Base-by-base conservation (phyloP, 2,113 vertebrate species). In the Thalassarche chlororhynchos region DNA sequence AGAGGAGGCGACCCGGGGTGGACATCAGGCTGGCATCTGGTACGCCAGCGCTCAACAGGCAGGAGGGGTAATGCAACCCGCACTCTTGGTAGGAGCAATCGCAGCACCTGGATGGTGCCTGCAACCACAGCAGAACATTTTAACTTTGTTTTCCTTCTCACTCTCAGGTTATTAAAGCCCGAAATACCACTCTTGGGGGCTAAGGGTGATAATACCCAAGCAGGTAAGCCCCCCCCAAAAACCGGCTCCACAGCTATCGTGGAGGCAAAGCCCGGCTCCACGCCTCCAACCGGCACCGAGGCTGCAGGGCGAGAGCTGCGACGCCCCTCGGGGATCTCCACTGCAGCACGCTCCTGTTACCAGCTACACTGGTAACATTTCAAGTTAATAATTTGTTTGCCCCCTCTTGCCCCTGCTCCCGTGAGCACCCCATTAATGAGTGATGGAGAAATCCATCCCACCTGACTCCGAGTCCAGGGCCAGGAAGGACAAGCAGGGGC, bases 11-110 rank as follows among this genome's bases (percentile, higher is more conserved):
- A 34, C 14, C 14, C 0, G 0, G 9, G 12, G 25, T 18, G 31
- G 32, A 20, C 26, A n/a, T 40, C 20, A 79, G 32, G 8, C 12
- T 42, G 68, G 60, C 8, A 23, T 70, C 31, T n/a, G 69, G n/a
- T 34, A 81, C 0, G 0, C 1, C 44, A 58, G 51, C 0, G 1
- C 51, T 44, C 38, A 38, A 14, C 42, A 52, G 51, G 14, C 51
- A 78, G 72, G 31, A 54, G 25, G 17, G 18, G 28, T 4, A 71
- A 87, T 3, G 10, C 16, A 15, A 87, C 9, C 21, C 1, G 2
- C 5, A 2, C 4, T n/a, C 65, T 40, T 29, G 38, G n/a, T 6
- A 64, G 70, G 17, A 87, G 18, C 26, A 64, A 51, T 10, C 2
- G 3, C 58, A 64, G 91, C 71, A 64, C 16, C 10, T 12, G 17